A percentile compares a stretch with the other conserved stretches of the same genome.
These are phyloP conservation scores for Natator depressus DNA, from an alignment of 2,113 vertebrate species.

Conservation along the genomic window DNA sequence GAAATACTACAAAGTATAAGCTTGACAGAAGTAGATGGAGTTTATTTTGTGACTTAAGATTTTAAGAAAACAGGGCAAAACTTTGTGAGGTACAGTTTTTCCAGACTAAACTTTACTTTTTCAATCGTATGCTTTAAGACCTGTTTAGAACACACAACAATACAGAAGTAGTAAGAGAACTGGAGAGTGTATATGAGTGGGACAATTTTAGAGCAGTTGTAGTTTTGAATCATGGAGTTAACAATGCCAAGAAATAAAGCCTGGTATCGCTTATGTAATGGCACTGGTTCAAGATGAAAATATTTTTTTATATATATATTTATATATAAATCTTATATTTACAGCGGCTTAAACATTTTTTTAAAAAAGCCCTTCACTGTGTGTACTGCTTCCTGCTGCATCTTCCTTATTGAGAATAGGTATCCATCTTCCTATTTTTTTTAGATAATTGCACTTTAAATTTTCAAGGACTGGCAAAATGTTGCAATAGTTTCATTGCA, in stretches of 20 bases:
- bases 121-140: background rate
- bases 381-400: background rate
- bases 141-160: background rate
- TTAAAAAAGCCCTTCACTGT: background rate
- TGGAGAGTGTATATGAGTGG: background rate
- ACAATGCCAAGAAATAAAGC: background rate
- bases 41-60: constrained; percentile 11
- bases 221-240: background rate
- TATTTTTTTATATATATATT: background rate
- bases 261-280: background rate
- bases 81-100: background rate
- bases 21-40: background rate
- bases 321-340: background rate
- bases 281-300: background rate
- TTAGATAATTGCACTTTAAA: background rate
- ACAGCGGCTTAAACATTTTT: accelerated
- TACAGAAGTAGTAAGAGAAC: background rate
- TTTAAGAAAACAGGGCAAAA: background rate
- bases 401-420: background rate
- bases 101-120: background rate
- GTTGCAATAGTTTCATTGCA: background rate
- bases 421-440: background rate
- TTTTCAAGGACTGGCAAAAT: background rate
- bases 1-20: background rate
- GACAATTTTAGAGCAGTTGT: background rate